phyloP scores from a whole-genome alignment of 2,797 vertebrate genomes.

The Eulemur coronatus region DNA sequence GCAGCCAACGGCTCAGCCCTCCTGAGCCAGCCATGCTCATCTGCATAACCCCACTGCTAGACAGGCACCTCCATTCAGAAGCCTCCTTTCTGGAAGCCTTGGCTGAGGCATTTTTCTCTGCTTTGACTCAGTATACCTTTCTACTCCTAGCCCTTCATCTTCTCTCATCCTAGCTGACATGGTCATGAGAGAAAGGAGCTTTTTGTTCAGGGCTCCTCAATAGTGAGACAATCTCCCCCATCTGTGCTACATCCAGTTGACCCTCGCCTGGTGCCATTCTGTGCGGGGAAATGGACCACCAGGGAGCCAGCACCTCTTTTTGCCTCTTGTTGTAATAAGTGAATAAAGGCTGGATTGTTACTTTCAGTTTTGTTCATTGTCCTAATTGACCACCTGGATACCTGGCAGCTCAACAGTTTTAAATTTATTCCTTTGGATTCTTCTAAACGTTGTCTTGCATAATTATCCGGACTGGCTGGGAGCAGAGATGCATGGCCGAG shows the following conservation, averaged over 20 bases:
- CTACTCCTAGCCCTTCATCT: neutral
- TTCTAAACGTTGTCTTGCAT: neutral
- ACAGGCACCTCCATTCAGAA: neutral
- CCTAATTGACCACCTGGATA: constrained; percentile 30
- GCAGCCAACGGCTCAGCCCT: neutral
- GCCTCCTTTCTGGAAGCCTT: neutral
- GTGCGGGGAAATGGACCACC: neutral
- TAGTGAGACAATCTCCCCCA: neutral
- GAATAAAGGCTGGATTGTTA: neutral
- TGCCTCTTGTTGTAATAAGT: neutral
- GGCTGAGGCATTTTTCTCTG: neutral
- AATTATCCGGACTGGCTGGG: neutral
- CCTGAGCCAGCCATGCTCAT: neutral
- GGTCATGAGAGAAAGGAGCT: neutral
- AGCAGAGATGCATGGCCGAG: neutral
- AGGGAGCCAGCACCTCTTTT: neutral
- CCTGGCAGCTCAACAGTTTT: neutral
- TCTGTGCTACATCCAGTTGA: neutral
- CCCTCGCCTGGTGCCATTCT: neutral
- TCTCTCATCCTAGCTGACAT: neutral
- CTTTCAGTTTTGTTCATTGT: neutral
- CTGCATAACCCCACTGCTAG: neutral
- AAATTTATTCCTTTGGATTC: neutral
- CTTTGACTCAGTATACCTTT: neutral
- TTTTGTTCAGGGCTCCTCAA: neutral